Base-by-base conservation (phyloP, 2,113 vertebrate genomes). In the Phrynosoma platyrhinos region DNA sequence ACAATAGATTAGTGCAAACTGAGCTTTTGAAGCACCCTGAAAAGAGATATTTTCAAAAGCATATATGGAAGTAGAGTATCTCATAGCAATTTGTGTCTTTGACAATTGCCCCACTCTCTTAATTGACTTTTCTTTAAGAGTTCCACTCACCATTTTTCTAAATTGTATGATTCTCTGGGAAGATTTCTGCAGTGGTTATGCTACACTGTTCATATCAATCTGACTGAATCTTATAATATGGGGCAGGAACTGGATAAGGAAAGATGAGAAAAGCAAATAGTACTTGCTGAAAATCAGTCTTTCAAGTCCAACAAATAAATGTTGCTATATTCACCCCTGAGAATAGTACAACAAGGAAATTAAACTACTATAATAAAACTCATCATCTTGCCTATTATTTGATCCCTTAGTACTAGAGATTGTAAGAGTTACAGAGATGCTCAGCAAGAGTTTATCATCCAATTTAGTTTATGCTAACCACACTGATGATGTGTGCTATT, bases 41-140 rank as follows among this genome's bases (percentile, higher is more conserved):
- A 85, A 64, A 90, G 75, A 4, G 3, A 90, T 69, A 87, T 85
- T 91, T 81, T 81, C 6, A 87, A 78, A 83, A 0, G 69, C 84
- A 76, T 5, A 53, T 30, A 4, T 2, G 30, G 1, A 62, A 47
- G 4, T 12, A 80, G 21, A 53, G 23, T 13, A 75, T 53, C 64
- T 85, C 80, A 77, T 40, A 88, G 66, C 0, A 53, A 0, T 47
- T 84, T 1, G 14, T 20, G 23, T 20, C 84, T 91, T 89, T 82
- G 0, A 47, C 77, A 86, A 27, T 1, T 79, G 0, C 52, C 25
- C 58, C 84, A 77, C 85, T 78, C 79, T 58, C 47, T 82, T 75
- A 89, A 86, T 75, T 47, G 62, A 21, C 0, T 1, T 1, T 81
- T 88, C 4, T 9, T 18, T 8, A 89, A 79, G 77, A 64, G 1